Base-by-base conservation (phyloP, 2,888 invertebrate genomes). In the Campoplex nolae region DNA sequence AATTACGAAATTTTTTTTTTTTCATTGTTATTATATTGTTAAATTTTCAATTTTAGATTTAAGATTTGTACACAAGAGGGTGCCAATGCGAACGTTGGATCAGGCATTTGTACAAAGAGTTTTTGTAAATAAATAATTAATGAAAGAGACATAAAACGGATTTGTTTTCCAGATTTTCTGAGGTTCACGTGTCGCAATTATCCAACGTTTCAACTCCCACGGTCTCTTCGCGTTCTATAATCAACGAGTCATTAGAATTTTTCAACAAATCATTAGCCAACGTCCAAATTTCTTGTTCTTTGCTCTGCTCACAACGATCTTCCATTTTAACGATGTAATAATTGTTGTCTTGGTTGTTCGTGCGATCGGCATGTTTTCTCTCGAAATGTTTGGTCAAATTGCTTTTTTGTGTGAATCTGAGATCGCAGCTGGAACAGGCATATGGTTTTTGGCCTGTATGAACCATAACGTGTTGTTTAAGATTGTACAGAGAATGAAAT, bases 391-490 rank as follows among this genome's bases (percentile, higher is more conserved):
- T 90, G 0, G 77, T 87, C 16, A 90, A 82, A 87, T 90, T 90
- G 18, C 90, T 90, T 56, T 90, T 90, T 62, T 91, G 90, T 3
- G 90, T 91, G 48, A 91, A 91, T 84, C 83, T 90, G 4, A 82
- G 74, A 38, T 86, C 85, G 84, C 91, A 91, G 8, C 76, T 65
- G 8, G 70, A 32, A 65, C 91, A 91, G 7, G 87, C 77, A 78
- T 85, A 90, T 3, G 91, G 90, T 65, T 88, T 89, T 67, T 90
- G 90, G 58, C 91, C 91, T 0, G 91, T 91, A 54, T 91, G 91
- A 11, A 89, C 84, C 89, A 90, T 88, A 7, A 90, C 87, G 79
- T 91, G 91, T 75, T 90, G 90, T 70, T 91, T 91, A 42, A 91
- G 85, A 85, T 90, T 88, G 67, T 89, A 88, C 8, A 89, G 38